Evolutionary conservation across 2,113 vertebrate species (phyloP), one percentile per base, ranked within the genome.

Genomic region (Lutjanus erythropterus): DNA sequence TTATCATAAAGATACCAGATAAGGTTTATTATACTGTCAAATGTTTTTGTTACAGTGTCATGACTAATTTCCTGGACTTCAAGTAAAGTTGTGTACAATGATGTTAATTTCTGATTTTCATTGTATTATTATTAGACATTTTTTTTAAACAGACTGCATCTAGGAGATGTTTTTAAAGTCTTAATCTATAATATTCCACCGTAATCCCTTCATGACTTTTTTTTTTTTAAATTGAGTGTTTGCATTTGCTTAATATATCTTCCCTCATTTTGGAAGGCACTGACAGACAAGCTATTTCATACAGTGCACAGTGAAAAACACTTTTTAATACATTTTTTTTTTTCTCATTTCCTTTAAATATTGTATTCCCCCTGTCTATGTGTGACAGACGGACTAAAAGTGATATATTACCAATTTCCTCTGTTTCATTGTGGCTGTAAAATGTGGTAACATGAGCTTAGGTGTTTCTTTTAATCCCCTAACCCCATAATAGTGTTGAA

Each of bases 381-480:
- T 42, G 21, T 60, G 37, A 21, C 49, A 25, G 39, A 14, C 7
- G 0, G 15, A 64, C 9, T 67, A 18, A 31, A 19, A 33, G 6
- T 50, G 27, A 59, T 67, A 55, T 49, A 37, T 16, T 7, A 65
- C 58, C 18, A 56, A 21, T 53, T 35, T 37, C 81, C 53, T 55
- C 60, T 4, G n/a, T 74, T 50, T 68, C 16, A 23, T 27, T 59
- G 16, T 6, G n/a, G 23, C 56, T 9, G 9, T 15, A 46, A 72
- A 61, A 49, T 25, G 19, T 21, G 33, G 19, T 7, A 37, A 46
- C 35, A 23, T 25, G 2, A 70, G 14, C 37, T 15, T 37, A 14
- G 5, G 59, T 56, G 35, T n/a, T 41, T 61, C 46, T 33, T 71
- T 78, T 58, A n/a, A 72, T 83, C 70, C 60, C 37, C 25, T 37